Evolutionary conservation across 2,797 vertebrate species (phyloP).

Genomic region (Triplophysa yarkandensis): DNA sequence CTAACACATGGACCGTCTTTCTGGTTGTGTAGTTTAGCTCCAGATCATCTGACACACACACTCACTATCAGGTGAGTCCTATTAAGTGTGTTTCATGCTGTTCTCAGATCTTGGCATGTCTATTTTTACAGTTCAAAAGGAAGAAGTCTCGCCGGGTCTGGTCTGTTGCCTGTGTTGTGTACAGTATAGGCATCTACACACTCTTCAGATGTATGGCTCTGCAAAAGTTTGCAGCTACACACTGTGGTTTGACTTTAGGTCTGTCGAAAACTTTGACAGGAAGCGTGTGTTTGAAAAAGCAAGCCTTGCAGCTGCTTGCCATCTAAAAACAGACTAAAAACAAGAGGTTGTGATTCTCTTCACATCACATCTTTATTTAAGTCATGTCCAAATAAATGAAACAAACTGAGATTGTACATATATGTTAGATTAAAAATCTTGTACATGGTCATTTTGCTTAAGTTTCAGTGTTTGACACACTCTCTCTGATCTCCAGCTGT

Average conservation of each 20-base stretch:
- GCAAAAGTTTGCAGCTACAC: conserved; percentile 51
- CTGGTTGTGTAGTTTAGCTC: background rate
- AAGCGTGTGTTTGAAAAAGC: conserved; percentile 36
- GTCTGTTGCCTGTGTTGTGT: conserved; percentile 8
- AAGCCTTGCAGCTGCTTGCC: conserved; percentile 29
- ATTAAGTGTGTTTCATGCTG: background rate
- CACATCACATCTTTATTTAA: background rate
- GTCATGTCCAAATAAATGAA: background rate
- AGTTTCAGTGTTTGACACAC: conserved; percentile 20
- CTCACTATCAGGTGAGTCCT: conserved; percentile 1
- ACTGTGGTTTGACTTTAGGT: conserved; percentile 49
- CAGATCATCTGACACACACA: conserved; percentile 7
- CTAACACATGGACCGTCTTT: background rate
- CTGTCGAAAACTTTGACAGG: conserved; percentile 45
- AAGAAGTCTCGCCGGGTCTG: conserved; percentile 22
- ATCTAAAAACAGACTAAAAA: background rate
- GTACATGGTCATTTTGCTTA: background rate
- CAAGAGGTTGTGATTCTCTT: conserved; percentile 25
- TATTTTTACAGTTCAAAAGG: conserved; percentile 35
- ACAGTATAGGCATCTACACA: background rate
- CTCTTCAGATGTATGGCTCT: background rate
- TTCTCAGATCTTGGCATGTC: background rate
- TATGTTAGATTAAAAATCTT: background rate
- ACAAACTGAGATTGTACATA: background rate
- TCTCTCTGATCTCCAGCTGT: conserved; percentile 36